Evolutionary conservation across 2,113 vertebrate species (phyloP), one percentile per base, ranked within the genome.

Genomic region (Vidua chalybeata): DNA sequence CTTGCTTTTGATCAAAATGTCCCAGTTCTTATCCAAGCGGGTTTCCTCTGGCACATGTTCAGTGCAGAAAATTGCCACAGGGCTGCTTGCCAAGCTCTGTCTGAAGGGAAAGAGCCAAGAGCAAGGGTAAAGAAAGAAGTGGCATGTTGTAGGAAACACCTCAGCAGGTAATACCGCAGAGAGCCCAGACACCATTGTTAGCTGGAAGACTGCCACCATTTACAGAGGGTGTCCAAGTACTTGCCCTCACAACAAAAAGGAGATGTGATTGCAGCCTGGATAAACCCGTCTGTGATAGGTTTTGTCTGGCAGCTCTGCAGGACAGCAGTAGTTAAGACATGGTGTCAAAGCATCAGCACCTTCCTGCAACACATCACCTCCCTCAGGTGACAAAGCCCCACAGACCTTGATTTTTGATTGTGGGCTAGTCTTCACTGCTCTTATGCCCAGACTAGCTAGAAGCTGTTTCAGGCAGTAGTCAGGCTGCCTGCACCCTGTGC

Each of bases 51-150:
- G 85, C 90, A 88, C 21, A 10, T 0, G 30, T 84, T 89, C 84
- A 96, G 45, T 30, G 28, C 66, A 91, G 81, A 89, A 95, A 94
- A 96, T 37, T 81, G 71, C 74, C 62, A 49, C 8, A 3, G 39
- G 74, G 84, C 77, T 82, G 74, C 74, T 92, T 89, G 89, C 91
- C 91, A 96, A 95, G 51, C 15, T 74, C 93, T 84, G 41, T 61
- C 48, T 63, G 22, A 84, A 81, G 54, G 48, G 48, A 81, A 90
- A 56, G 41, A 87, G 20, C 48, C 45, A 71, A 79, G 41, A 93
- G 15, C 79, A 72, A 82, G 67, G 46, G 62, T 79, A 91, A 91
- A 84, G 76, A 87, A 90, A 96, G 78, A 82, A 72, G 62, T 76
- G 62, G 81, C 23, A 82, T 49, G 69, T 84, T 76, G 74, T 27